Evolutionary conservation across 2,113 vertebrate genomes (phyloP).

Genomic region (Rhinogobius similis): DNA sequence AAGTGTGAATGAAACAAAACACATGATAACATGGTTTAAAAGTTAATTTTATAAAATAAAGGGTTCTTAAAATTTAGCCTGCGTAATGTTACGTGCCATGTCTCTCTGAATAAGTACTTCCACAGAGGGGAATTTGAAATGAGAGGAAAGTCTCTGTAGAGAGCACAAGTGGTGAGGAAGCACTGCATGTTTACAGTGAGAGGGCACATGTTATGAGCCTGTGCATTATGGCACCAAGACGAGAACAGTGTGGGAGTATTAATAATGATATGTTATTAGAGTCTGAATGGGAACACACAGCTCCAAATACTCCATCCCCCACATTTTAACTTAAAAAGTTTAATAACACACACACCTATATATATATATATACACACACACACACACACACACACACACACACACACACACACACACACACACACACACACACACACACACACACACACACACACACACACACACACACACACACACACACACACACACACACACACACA

Average conservation of each 20-base stretch:
- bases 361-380: no score
- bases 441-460: no score
- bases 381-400: no score
- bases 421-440: no score
- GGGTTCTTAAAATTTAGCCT: neutral
- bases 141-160: neutral
- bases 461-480: no score
- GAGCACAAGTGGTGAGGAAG: neutral
- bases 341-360: no score
- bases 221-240: constrained; percentile 20
- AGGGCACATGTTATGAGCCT: constrained; percentile 39
- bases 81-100: neutral
- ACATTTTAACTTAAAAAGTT: neutral
- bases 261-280: constrained; percentile 43
- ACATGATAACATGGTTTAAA: no score
- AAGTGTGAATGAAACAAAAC: neutral
- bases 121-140: neutral
- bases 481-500: no score
- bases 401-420: no score
- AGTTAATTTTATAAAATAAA: neutral
- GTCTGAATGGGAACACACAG: neutral
- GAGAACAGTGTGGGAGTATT: constrained; percentile 48
- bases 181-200: constrained; percentile 27
- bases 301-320: neutral
- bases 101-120: neutral